Base-by-base conservation (phyloP, 1,140 invertebrate genomes). In the Drosophila kohkoa region DNA sequence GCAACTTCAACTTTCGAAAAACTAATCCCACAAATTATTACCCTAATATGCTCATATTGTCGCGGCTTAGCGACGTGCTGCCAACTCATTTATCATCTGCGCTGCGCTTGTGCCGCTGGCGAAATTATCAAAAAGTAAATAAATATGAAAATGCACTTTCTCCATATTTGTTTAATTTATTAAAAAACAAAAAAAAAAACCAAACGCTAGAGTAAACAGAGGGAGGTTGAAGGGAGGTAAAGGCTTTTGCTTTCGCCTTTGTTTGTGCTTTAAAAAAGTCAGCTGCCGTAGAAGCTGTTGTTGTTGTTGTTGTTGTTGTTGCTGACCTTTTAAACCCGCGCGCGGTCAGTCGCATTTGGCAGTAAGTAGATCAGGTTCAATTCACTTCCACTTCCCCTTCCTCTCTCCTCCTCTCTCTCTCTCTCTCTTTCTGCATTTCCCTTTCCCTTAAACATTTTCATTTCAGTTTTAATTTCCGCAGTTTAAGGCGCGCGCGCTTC, bases 21-120 rank as follows among this genome's bases (percentile, higher is more conserved):
- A 45, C 16, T 89, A 88, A 88, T 88, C 85, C 85, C 85, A 76
- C 75, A 88, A 88, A 88, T 88, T 88, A 88, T 88, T 89, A 68
- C 85, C 75, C 81, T 88, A 88, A 88, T 88, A 83, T 68, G 71
- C 64, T 73, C 67, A 72, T 78, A 88, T 88, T 88, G 85, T 88
- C 85, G 83, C 85, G 71, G 85, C 83, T 89, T 88, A 89, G 80
- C 81, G 54, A 75, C 73, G 57, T 75, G 38, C 57, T 45, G 11
- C 59, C 10, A 20, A 30, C 49, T 35, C 79, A 66, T 86, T 82
- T 79, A 79, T 73, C 76, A 62, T 68, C 62, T 5, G 20, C 5
- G 13, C 62, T 5, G 20, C 5, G 13, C 11, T 13, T 43, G 41
- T 7, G 41, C 41, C n/a, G 41, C 49, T 45, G 32, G 35, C 59